Conservation (phyloP, 2,113 vertebrate genomes). For the Eonycteris spelaea region DNA sequence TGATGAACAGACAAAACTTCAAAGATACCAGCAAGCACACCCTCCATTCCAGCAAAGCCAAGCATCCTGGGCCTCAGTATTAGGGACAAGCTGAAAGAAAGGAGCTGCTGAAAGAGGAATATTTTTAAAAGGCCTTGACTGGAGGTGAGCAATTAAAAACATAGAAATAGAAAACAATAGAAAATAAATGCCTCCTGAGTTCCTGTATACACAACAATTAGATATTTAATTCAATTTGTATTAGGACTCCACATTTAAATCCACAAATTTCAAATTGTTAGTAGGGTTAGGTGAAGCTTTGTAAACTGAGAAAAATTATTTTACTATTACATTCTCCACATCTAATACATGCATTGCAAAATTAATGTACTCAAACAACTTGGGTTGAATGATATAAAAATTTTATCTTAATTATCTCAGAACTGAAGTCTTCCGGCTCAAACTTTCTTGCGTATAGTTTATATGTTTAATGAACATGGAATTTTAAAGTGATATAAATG, state of each 20-base stretch:
- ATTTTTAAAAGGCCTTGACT: background rate
- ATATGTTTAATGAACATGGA: background rate
- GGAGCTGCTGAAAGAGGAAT: background rate
- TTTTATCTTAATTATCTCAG: background rate
- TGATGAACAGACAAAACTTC: background rate
- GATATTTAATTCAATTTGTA: background rate
- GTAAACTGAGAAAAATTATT: background rate
- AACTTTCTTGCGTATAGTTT: background rate
- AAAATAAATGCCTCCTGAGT: background rate
- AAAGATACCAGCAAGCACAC: background rate
- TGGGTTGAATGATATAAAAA: background rate
- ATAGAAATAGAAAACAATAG: background rate
- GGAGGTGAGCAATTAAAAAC: background rate
- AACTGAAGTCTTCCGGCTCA: background rate
- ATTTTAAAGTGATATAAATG: background rate
- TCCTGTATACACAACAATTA: background rate
- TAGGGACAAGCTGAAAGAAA: background rate
- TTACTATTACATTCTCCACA: background rate
- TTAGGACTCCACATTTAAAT: background rate
- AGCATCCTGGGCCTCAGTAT: rapidly evolving
- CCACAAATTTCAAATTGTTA: constrained; percentile 5
- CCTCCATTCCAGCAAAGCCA: background rate
- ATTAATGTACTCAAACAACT: background rate
- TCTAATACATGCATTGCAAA: background rate
- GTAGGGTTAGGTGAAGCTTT: background rate